Base-by-base conservation (phyloP, 2,888 invertebrate species). In the Tineola bisselliella region DNA sequence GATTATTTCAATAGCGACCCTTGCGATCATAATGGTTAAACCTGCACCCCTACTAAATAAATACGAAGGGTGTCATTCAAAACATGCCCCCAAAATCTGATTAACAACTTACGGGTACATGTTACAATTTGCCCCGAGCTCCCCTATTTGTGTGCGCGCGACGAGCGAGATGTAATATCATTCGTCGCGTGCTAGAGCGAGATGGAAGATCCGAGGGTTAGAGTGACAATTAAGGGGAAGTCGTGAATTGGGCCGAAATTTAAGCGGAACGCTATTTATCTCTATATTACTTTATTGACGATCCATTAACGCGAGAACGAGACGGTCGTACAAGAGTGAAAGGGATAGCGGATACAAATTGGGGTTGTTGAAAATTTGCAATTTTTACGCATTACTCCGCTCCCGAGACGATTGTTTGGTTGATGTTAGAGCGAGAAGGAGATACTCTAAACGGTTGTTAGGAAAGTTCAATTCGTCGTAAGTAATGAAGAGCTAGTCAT, bases 231-330 rank as follows among this genome's bases (percentile, higher is more conserved):
- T 82, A 84, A 74, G 77, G 79, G 79, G 80, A 71, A 74, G 75
- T 74, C 78, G 80, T 78, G 81, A 87, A 84, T 81, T 81, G 81
- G 79, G 78, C 74, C 79, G 77, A 84, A 86, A 81, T 84, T 86
- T 84, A 83, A 87, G 79, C 79, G 83, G 78, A 81, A 77, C 80
- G 77, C 80, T 78, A 82, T 81, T 82, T 82, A 79, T 86, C 81
- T 75, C 76, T 79, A 77, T 80, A 86, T 87, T 87, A 87, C 84
- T 87, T 86, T 87, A 86, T 86, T 82, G 86, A 82, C 74, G 80
- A 78, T 74, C 84, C 76, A 87, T 87, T 87, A 84, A 71, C 65
- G 83, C 67, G 76, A 65, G 76, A 81, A 64, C 64, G 70, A 68
- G 81, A 81, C 62, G 65, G 73, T 62, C 64, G 63, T 67, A 71